Percentiles rank a stretch among this genome's conserved stretches.
phyloP scores from a whole-genome alignment of 1,140 invertebrate genomes.

The Nebria ingens region DNA sequence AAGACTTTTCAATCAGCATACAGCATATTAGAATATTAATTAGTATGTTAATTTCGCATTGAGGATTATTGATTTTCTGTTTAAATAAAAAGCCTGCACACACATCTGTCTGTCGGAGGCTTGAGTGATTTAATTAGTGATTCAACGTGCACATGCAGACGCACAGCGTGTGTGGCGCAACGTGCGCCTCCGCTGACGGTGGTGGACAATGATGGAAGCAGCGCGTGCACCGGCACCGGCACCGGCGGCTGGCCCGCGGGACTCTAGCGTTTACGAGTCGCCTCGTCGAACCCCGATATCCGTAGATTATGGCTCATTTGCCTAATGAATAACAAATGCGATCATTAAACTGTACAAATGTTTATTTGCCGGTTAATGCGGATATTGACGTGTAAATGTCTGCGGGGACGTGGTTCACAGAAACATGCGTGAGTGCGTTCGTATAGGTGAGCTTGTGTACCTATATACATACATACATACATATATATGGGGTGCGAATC shows the following conservation, averaged over 20 bases:
- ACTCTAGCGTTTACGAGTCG: neutral
- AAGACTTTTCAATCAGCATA: too few species aligned
- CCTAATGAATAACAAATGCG: constrained; percentile 8
- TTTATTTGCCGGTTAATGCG: constrained; percentile 3
- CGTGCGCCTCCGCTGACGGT: too few species aligned
- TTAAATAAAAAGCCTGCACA: too few species aligned
- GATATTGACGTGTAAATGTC: constrained; percentile 9
- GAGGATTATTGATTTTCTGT: too few species aligned
- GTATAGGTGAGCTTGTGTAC: too few species aligned
- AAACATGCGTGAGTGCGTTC: too few species aligned
- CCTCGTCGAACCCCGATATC: neutral
- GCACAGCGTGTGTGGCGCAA: neutral
- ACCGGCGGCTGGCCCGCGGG: too few species aligned
- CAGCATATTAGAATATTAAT: too few species aligned
- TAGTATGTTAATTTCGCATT: too few species aligned
- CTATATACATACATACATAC: too few species aligned
- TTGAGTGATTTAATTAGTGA: neutral
- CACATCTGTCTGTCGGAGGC: too few species aligned
- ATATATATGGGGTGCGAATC: too few species aligned
- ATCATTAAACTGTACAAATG: constrained; percentile 7
- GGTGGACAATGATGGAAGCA: neutral
- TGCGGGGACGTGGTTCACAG: neutral
- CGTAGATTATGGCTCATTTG: constrained; percentile 7
- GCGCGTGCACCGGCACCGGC: neutral
- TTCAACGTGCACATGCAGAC: neutral